A percentile compares a stretch with the other conserved stretches of the same genome.
Conservation (phyloP, 2,113 vertebrate genomes). For the Trichechus manatus region DNA sequence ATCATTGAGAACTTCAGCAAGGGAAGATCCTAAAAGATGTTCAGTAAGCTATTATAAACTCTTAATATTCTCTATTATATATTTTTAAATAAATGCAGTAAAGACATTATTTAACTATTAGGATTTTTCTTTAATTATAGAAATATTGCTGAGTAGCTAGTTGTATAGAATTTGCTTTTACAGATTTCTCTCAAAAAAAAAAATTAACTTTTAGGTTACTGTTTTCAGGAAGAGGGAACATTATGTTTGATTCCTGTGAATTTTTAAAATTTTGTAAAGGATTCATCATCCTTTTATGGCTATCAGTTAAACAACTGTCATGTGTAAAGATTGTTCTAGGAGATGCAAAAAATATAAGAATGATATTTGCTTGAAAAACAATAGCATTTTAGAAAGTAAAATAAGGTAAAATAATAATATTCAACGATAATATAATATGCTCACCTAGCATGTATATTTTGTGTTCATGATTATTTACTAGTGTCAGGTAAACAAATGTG, state of each 20-base stretch:
- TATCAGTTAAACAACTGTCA: not conserved
- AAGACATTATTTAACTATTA: not conserved
- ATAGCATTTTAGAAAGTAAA: conserved; percentile 31
- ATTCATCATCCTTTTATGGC: not conserved
- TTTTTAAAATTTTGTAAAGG: not conserved
- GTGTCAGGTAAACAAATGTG: not conserved
- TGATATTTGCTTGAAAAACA: not conserved
- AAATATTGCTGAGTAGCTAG: not conserved
- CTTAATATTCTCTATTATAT: not conserved
- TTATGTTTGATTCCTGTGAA: not conserved
- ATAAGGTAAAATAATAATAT: not conserved
- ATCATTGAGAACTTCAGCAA: conserved; percentile 42
- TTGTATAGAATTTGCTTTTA: not conserved
- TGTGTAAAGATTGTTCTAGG: not conserved
- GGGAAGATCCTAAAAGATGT: conserved; percentile 45
- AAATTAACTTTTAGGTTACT: not conserved
- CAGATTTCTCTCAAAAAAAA: not conserved
- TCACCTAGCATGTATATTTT: not conserved
- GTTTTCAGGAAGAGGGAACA: not conserved
- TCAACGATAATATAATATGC: not conserved
- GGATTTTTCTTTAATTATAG: not conserved
- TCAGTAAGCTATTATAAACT: not conserved
- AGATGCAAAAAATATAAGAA: not conserved
- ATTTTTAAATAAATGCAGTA: not conserved
- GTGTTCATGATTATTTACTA: not conserved